A percentile compares a stretch with the other conserved stretches of the same genome.
These are phyloP conservation scores for Gadopsis marmoratus DNA, from an alignment of 2,797 vertebrate species.

Conservation along the genomic window DNA sequence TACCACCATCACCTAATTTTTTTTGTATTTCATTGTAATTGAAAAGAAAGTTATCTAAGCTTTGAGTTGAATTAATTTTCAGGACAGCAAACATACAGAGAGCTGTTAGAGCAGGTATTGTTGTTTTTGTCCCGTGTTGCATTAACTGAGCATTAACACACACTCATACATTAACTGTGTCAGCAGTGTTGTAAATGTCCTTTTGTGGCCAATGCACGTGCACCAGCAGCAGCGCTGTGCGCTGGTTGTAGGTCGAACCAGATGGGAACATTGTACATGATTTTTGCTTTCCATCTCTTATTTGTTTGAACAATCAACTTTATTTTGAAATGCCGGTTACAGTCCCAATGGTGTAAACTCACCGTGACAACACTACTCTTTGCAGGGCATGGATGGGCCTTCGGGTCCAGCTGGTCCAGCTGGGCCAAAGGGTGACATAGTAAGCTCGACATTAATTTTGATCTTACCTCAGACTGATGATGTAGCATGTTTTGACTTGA, in stretches of 20 bases:
- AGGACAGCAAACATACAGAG: slow-evolving; percentile 22
- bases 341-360: slow-evolving; percentile 28
- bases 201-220: slow-evolving; percentile 77
- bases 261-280: slow-evolving; percentile 26
- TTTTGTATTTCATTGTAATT: slow-evolving; percentile 34
- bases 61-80: slow-evolving; percentile 10
- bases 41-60: slow-evolving; percentile 11
- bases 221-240: slow-evolving; percentile 58
- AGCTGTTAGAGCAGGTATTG: slow-evolving; percentile 49
- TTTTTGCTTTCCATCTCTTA: slow-evolving; percentile 41
- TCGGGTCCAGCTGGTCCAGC: slow-evolving; percentile 93
- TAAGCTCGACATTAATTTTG: slow-evolving; percentile 81
- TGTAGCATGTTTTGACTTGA: background rate
- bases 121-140: slow-evolving; percentile 75
- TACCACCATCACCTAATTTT: slow-evolving; percentile 37
- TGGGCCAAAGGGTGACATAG: slow-evolving; percentile 97
- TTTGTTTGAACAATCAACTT: slow-evolving; percentile 20
- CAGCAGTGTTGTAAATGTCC: slow-evolving; percentile 68
- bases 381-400: slow-evolving; percentile 94
- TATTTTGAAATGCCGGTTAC: slow-evolving; percentile 10
- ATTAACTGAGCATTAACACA: slow-evolving; percentile 86
- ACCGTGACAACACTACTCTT: slow-evolving; percentile 50
- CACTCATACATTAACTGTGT: slow-evolving; percentile 86
- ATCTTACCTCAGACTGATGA: background rate
- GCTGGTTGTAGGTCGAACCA: slow-evolving; percentile 52